These are phyloP conservation scores for Eupithecia subfuscata DNA, from an alignment of 2,888 invertebrate species.

Conservation along the genomic window DNA sequence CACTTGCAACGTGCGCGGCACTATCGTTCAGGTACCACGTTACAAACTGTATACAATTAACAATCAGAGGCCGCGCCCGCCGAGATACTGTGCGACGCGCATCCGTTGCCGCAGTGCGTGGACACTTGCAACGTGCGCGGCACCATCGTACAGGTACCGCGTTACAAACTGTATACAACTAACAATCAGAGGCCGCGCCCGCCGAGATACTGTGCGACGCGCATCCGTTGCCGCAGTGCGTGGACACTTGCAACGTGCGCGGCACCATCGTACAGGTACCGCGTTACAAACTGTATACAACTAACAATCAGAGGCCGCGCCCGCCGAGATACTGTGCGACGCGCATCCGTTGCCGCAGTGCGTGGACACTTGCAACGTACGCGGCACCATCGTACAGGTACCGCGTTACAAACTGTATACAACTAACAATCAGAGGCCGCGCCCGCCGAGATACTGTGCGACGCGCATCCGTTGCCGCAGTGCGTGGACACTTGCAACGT, in stretches of 20 bases:
- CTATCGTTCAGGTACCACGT: constrained; percentile 82
- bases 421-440: constrained; percentile 29
- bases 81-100: too few species aligned
- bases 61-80: background rate
- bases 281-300: constrained; percentile 50
- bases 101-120: too few species aligned
- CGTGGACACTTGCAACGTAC: too few species aligned
- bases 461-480: constrained; percentile 82
- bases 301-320: constrained; percentile 9
- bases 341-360: too few species aligned
- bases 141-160: too few species aligned
- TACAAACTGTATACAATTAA: constrained; percentile 51
- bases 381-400: too few species aligned
- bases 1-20: constrained; percentile 84
- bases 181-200: constrained; percentile 27
- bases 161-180: too few species aligned
- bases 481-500: constrained; percentile 86
- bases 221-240: constrained; percentile 84
- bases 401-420: too few species aligned
- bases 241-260: constrained; percentile 86
- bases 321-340: too few species aligned
- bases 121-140: too few species aligned
- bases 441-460: constrained; percentile 36
- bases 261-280: constrained; percentile 85
- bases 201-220: constrained; percentile 43